Evolutionary conservation across 1,140 invertebrate species (phyloP), one percentile per base, ranked within the genome.

Genomic region (Camponotus floridanus): DNA sequence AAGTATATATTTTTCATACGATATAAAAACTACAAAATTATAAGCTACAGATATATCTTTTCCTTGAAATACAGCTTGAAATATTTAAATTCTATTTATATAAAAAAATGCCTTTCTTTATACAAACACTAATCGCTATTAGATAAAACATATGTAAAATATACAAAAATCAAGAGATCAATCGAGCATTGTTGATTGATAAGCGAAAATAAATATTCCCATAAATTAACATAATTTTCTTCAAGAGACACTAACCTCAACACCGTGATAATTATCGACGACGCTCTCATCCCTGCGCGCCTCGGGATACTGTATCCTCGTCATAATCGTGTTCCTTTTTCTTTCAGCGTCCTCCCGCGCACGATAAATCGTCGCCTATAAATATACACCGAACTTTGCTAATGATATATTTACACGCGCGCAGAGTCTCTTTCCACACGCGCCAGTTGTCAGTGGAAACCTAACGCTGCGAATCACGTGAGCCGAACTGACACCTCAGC

Each of bases 241-340:
- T 59, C 45, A 33, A 26, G 18, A n/a, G 33, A 36, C 31, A 86
- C 91, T 94, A 96, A 98, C 98, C 96, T 98, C 96, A 57, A 95
- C 95, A 57, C 98, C 98, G 95, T 98, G 97, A 94, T 97, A 98
- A 91, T 97, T 96, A 87, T 99, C 98, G 48, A 97, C 94, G 65
- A 98, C 95, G 71, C 95, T 95, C 86, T 98, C 97, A 94, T 99
- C 98, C 88, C 98, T 96, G 79, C 97, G 94, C 65, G 96, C 97
- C 81, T 96, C 94, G 2, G 98, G 98, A 95, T 99, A 99, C 42
- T 95, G 81, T 81, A 95, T 95, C 68, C 92, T 94, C 55, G 88
- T 92, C 91, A 91, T 90, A 65, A 64, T 87, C 64, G 15, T 18
- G 48, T 71, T 76, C 57, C 36, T 39, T 36, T 51, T 51, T 51